phyloP scores from a whole-genome alignment of 2,113 vertebrate genomes.

The Trogon surrucura region DNA sequence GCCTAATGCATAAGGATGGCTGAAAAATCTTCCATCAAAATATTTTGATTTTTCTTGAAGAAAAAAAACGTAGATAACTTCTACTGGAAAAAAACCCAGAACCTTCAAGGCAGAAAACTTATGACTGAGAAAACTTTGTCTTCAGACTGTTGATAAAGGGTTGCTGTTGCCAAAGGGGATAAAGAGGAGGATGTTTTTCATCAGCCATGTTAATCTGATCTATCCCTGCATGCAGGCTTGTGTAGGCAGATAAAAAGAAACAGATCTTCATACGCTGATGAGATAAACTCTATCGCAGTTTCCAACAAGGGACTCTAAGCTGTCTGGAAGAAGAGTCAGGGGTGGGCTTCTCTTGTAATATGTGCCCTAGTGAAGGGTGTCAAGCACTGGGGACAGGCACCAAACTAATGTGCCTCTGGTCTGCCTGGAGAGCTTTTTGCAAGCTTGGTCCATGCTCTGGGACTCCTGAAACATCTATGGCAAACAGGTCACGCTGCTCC shows the following conservation, averaged over 20 bases:
- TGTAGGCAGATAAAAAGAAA: slow-evolving; percentile 15
- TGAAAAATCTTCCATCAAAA: slow-evolving; percentile 51
- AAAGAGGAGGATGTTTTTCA: slow-evolving; percentile 40
- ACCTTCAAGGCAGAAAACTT: slow-evolving; percentile 39
- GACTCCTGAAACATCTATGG: background rate
- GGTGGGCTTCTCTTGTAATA: background rate
- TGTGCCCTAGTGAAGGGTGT: background rate
- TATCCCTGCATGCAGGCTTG: background rate
- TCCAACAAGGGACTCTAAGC: background rate
- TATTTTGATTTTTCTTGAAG: slow-evolving; percentile 22
- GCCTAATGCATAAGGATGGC: background rate
- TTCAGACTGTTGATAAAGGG: slow-evolving; percentile 25
- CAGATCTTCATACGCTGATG: background rate
- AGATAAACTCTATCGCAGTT: background rate
- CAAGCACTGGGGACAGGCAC: background rate
- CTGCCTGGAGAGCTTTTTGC: background rate
- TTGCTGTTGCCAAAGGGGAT: slow-evolving; percentile 40
- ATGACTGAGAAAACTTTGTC: slow-evolving; percentile 36
- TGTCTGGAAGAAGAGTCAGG: background rate
- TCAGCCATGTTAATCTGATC: slow-evolving; percentile 49
- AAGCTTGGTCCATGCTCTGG: background rate
- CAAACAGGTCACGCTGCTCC: background rate
- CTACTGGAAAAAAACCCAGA: background rate
- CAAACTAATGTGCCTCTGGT: background rate
- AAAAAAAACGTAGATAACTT: background rate